phyloP scores from a whole-genome alignment of 2,888 invertebrate species.

The Cephus rjabovi region DNA sequence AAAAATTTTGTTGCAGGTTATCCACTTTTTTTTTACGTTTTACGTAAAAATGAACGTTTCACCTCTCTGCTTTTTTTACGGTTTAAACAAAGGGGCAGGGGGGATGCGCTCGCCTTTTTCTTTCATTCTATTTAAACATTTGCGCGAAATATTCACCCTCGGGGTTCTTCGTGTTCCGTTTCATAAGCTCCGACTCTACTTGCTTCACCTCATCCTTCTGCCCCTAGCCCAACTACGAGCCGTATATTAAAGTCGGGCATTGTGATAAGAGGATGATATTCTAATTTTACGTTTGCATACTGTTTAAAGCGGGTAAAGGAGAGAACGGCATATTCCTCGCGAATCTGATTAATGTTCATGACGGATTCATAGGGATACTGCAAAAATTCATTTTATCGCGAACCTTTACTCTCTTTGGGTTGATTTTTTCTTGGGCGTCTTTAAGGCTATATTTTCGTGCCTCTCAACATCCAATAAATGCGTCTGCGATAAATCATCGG shows the following conservation, averaged over 20 bases:
- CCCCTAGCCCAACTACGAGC: neutral
- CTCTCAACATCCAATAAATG: neutral
- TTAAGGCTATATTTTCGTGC: neutral
- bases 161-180: neutral
- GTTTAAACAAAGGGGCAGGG: neutral
- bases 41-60: conserved; percentile 14
- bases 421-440: neutral
- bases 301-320: conserved; percentile 12
- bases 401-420: neutral
- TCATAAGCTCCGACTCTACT: conserved; percentile 4
- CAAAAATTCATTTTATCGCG: neutral
- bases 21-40: conserved; percentile 11
- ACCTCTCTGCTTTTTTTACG: conserved; percentile 6
- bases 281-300: conserved; percentile 14
- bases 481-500: neutral
- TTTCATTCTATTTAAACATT: conserved; percentile 1
- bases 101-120: neutral
- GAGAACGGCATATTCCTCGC: neutral
- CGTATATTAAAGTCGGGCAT: conserved; percentile 13
- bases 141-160: conserved; percentile 6
- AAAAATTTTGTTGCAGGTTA: too few species aligned
- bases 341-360: conserved; percentile 1
- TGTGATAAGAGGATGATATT: conserved; percentile 21
- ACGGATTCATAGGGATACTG: neutral
- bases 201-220: conserved; percentile 1